These are phyloP conservation scores for Acanthaster planci DNA, from an alignment of 35 echinoderm and acorn worm species.

Conservation along the genomic window DNA sequence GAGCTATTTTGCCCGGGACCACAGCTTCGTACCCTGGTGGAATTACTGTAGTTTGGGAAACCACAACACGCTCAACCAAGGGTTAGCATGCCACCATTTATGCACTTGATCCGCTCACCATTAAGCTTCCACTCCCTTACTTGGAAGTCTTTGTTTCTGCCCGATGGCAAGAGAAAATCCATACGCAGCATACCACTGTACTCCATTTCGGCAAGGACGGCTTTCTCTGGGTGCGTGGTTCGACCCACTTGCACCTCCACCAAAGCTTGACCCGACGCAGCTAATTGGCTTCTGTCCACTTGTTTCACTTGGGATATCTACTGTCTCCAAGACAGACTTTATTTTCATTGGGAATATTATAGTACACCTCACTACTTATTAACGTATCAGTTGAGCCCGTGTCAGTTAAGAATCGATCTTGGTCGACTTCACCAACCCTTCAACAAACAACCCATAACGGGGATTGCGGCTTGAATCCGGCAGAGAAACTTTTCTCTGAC, in stretches of 20 bases:
- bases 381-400: no score
- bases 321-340: not conserved
- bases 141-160: not conserved
- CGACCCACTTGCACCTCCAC: not conserved
- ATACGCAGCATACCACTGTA: not conserved
- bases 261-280: not conserved
- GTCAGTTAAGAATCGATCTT: not conserved
- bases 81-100: not conserved
- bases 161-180: not conserved
- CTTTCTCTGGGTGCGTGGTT: not conserved
- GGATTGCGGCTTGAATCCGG: not conserved
- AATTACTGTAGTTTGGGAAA: not conserved
- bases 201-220: not conserved
- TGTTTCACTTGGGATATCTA: not conserved
- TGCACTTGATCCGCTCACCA: not conserved
- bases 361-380: not conserved
- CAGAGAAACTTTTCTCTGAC: not conserved
- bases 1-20: no score
- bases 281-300: not conserved
- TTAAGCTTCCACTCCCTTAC: not conserved
- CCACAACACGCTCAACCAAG: no score
- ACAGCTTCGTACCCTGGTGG: not conserved
- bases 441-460: conserved; percentile 2
- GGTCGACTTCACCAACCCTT: not conserved
- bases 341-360: not conserved